These are phyloP conservation scores for Orchestes rusci DNA, from an alignment of 2,888 invertebrate genomes.

Conservation along the genomic window DNA sequence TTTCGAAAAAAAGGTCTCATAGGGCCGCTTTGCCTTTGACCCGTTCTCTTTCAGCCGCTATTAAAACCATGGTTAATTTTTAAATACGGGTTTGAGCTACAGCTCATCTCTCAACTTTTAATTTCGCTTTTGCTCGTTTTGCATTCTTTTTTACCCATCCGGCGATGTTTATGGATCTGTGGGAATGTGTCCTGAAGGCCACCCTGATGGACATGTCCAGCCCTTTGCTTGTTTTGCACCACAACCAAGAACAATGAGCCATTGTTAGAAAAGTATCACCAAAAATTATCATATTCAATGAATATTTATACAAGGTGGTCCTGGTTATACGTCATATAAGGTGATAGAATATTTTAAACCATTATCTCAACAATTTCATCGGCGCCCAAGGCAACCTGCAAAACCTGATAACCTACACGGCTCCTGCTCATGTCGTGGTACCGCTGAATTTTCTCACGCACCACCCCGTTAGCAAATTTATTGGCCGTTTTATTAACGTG, in stretches of 20 bases:
- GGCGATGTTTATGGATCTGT: constrained; percentile 17
- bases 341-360: too few species aligned
- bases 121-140: constrained; percentile 18
- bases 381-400: too few species aligned
- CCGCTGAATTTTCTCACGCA: too few species aligned
- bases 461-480: too few species aligned
- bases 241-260: constrained; percentile 21
- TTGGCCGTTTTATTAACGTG: too few species aligned
- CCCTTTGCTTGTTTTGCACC: constrained; percentile 16
- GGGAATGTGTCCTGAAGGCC: constrained; percentile 14
- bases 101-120: constrained; percentile 22
- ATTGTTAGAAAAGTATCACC: constrained; percentile 22
- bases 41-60: constrained; percentile 17
- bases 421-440: too few species aligned
- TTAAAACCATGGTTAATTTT: constrained; percentile 24
- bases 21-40: constrained; percentile 24
- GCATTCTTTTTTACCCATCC: constrained; percentile 5
- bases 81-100: constrained; percentile 21
- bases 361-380: too few species aligned
- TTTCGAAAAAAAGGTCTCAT: constrained; percentile 17
- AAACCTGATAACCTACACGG: too few species aligned
- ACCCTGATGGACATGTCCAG: too few species aligned
- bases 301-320: constrained; percentile 1
- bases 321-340: too few species aligned
- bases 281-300: constrained; percentile 15